These are phyloP conservation scores for Bombus impatiens DNA, from an alignment of 1,140 invertebrate species.

Conservation along the genomic window DNA sequence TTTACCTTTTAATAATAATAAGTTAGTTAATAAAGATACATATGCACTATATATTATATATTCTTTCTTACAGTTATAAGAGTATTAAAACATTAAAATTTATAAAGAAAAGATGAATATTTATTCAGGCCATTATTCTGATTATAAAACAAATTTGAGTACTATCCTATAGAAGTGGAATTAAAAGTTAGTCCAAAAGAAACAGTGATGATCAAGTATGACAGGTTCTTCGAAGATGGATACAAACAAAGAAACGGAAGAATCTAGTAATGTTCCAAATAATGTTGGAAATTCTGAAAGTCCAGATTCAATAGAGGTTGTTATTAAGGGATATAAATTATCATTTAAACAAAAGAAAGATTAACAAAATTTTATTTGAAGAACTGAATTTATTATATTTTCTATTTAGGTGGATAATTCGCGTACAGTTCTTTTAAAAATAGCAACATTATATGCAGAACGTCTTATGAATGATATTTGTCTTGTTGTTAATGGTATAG, in stretches of 20 bases:
- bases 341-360: not conserved
- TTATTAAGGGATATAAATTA: not conserved
- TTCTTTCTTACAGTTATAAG: conserved; percentile 4
- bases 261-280: conserved; percentile 19
- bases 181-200: conserved; percentile 34
- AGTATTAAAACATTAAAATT: not conserved
- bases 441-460: conserved; percentile 91
- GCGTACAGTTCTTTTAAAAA: conserved; percentile 89
- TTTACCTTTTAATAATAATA: not conserved
- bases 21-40: not conserved
- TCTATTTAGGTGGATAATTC: conserved; percentile 89
- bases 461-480: conserved; percentile 93
- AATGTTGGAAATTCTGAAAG: conserved; percentile 39
- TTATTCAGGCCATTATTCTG: not conserved
- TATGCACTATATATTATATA: not conserved
- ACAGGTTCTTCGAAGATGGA: conserved; percentile 64
- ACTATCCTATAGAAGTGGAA: not conserved
- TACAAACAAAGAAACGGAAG: conserved; percentile 19
- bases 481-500: conserved; percentile 89
- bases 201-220: conserved; percentile 59
- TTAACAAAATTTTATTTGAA: not conserved
- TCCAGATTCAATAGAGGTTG: conserved; percentile 70
- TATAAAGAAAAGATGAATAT: not conserved
- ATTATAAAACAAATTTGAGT: not conserved
- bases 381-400: not conserved